A percentile compares a stretch with the other conserved stretches of the same genome.
Conservation (phyloP, 1,140 invertebrate species). For the Aphidius ervi region DNA sequence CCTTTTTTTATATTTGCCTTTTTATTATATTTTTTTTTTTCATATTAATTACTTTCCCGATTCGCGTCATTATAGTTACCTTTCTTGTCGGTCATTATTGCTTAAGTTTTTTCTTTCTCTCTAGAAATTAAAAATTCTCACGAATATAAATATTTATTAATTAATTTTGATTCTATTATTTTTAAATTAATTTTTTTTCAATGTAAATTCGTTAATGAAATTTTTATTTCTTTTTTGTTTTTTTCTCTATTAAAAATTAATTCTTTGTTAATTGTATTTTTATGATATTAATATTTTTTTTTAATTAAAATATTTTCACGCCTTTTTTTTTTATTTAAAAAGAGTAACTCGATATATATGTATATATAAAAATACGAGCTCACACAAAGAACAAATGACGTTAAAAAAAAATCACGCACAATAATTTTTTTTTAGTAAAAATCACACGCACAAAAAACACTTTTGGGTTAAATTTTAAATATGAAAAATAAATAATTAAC, state of each 20-base stretch:
- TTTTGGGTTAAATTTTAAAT: neutral
- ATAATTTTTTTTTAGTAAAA: neutral
- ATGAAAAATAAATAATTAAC: neutral
- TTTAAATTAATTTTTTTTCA: neutral
- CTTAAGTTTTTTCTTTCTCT: conserved; percentile 23
- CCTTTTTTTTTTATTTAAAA: no score
- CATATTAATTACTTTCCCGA: conserved; percentile 10
- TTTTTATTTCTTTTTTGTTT: neutral
- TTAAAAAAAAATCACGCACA: neutral
- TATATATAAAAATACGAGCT: no score
- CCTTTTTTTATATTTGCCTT: neutral
- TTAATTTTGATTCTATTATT: conserved; percentile 4
- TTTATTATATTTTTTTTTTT: conserved; percentile 9
- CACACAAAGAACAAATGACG: no score
- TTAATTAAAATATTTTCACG: no score
- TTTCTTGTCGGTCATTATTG: conserved; percentile 55
- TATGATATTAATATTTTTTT: no score
- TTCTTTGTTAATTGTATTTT: no score
- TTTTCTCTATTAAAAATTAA: no score
- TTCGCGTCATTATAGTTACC: conserved; percentile 48
- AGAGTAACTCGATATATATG: no score
- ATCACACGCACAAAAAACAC: neutral
- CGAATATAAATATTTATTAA: neutral
- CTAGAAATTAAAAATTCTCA: conserved; percentile 12
- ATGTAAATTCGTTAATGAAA: neutral